These are phyloP conservation scores for Ecliptopera silaceata DNA, from an alignment of 2,888 invertebrate species.

Conservation along the genomic window DNA sequence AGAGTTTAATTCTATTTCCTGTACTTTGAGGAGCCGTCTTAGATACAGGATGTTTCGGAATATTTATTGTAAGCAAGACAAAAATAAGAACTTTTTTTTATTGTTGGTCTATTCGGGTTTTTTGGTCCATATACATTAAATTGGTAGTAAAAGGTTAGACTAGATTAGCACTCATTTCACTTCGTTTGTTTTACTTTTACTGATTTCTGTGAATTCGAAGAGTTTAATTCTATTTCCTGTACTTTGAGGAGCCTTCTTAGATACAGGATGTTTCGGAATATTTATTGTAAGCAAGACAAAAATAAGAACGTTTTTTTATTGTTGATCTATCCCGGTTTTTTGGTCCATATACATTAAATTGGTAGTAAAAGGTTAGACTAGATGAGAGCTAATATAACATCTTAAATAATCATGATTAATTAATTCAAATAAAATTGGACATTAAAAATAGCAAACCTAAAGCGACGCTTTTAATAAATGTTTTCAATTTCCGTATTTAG, in stretches of 20 bases:
- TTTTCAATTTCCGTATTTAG: background rate
- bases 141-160: too few relatives aligned
- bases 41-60: slow-evolving; percentile 32
- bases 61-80: too few relatives aligned
- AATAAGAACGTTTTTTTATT: too few relatives aligned
- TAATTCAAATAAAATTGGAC: too few relatives aligned
- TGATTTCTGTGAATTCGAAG: slow-evolving; percentile 35
- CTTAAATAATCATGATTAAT: too few relatives aligned
- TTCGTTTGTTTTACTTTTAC: slow-evolving; percentile 47
- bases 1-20: slow-evolving; percentile 51
- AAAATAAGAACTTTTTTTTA: too few relatives aligned
- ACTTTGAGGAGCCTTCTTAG: slow-evolving; percentile 42
- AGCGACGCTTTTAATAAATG: too few relatives aligned
- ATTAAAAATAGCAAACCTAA: too few relatives aligned
- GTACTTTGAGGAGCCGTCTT: slow-evolving; percentile 40
- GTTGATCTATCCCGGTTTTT: slow-evolving; percentile 30
- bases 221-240: slow-evolving; percentile 50
- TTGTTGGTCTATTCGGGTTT: slow-evolving; percentile 31
- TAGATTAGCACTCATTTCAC: slow-evolving; percentile 44
- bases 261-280: slow-evolving; percentile 25
- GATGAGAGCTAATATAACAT: slow-evolving; percentile 42
- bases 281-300: too few relatives aligned
- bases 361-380: too few relatives aligned
- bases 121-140: slow-evolving; percentile 25
- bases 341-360: slow-evolving; percentile 24